Percentiles rank a stretch among this genome's conserved stretches.
These are phyloP conservation scores for Mellilla xanthometata DNA, from an alignment of 2,888 invertebrate species.

Conservation along the genomic window DNA sequence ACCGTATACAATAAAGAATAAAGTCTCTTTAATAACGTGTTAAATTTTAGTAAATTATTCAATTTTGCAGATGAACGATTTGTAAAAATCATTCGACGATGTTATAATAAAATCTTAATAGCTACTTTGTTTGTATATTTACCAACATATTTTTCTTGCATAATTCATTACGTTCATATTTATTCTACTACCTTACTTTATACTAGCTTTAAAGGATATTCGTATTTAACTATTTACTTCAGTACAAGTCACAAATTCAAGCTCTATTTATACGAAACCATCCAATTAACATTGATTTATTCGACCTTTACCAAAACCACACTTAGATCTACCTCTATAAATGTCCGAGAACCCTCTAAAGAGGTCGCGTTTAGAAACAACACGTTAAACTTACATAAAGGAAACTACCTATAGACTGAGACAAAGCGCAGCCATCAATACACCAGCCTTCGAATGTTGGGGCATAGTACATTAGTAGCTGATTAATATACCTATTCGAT, in stretches of 20 bases:
- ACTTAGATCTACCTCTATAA: conserved; percentile 48
- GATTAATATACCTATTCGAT: conserved; percentile 67
- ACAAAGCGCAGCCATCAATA: conserved; percentile 75
- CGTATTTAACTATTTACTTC: too few relatives aligned
- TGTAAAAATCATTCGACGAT: too few relatives aligned
- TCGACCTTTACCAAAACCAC: conserved; percentile 43
- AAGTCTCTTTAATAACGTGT: too few relatives aligned
- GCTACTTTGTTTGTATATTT: too few relatives aligned
- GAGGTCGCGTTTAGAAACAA: conserved; percentile 55
- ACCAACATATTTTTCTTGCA: too few relatives aligned
- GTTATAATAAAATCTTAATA: too few relatives aligned
- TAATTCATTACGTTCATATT: too few relatives aligned
- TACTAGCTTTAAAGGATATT: too few relatives aligned
- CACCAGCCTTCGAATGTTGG: conserved; percentile 49
- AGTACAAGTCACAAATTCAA: background rate
- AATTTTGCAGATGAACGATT: too few relatives aligned
- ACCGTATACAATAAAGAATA: too few relatives aligned
- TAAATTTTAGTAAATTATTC: too few relatives aligned
- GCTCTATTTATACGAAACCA: conserved; percentile 20
- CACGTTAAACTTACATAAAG: conserved; percentile 58
- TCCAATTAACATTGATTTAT: conserved; percentile 28
- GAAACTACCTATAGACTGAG: conserved; percentile 62
- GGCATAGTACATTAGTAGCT: conserved; percentile 70
- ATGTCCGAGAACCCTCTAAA: conserved; percentile 48
- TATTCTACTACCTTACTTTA: too few relatives aligned